Evolutionary conservation across 2,888 invertebrate species (phyloP).

Genomic region (Microctonus brassicae): DNA sequence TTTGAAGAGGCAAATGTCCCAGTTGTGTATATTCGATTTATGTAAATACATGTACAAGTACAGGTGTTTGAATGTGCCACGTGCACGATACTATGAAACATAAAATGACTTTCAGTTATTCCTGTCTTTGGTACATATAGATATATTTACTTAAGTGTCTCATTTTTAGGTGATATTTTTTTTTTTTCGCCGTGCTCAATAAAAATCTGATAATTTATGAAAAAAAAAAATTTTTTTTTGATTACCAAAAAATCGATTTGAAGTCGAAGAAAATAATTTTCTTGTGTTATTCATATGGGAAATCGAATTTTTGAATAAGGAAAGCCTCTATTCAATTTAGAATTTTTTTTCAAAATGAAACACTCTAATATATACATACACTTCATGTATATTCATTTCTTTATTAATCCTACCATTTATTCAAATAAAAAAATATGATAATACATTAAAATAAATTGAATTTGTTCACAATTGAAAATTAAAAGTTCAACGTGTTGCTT

Average conservation of each 20-base stretch:
- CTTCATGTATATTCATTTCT: neutral
- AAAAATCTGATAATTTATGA: too few species aligned
- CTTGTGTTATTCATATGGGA: too few species aligned
- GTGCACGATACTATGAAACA: neutral
- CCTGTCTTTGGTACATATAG: neutral
- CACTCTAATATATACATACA: neutral
- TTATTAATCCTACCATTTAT: neutral
- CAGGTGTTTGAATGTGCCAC: neutral
- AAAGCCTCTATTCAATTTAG: too few species aligned
- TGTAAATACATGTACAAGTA: constrained; percentile 2
- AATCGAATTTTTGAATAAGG: too few species aligned
- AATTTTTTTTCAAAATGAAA: too few species aligned
- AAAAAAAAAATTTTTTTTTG: too few species aligned
- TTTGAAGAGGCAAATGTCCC: neutral
- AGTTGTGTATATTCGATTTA: neutral
- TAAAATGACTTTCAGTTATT: neutral
- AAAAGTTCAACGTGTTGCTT: neutral
- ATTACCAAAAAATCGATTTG: too few species aligned
- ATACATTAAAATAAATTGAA: neutral
- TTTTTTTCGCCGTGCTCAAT: too few species aligned
- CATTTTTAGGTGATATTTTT: too few species aligned
- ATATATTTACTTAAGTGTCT: too few species aligned
- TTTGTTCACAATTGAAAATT: neutral
- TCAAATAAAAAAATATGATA: neutral
- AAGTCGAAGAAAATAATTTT: too few species aligned